Evolutionary conservation across 2,888 invertebrate genomes (phyloP).

Genomic region (Conistra vaccinii): DNA sequence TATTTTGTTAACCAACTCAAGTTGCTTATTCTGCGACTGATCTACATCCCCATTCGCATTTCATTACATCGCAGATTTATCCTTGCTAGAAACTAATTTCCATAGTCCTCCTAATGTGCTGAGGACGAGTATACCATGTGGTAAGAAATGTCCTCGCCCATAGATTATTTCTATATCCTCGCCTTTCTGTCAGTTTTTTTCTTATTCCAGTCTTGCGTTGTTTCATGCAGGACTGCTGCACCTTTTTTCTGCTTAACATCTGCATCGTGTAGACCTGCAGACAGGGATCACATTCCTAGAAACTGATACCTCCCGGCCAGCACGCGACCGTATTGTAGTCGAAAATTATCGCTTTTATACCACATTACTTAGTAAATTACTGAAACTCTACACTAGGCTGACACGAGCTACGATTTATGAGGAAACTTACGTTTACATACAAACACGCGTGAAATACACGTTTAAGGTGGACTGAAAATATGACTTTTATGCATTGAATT

Average conservation of each 20-base stretch:
- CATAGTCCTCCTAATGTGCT: neutral
- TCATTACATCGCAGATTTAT: neutral
- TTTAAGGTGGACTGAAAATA: neutral
- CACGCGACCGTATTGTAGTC: slow-evolving; percentile 27
- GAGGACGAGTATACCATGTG: too few species aligned
- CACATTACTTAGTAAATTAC: slow-evolving; percentile 20
- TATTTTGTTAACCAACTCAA: neutral
- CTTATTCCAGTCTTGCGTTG: neutral
- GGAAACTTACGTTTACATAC: neutral
- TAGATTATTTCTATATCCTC: too few species aligned
- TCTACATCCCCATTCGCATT: neutral
- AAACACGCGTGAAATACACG: slow-evolving; percentile 2
- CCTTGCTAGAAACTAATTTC: neutral
- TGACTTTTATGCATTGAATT: neutral
- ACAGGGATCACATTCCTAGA: slow-evolving; percentile 25
- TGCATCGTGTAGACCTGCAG: neutral
- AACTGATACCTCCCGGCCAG: slow-evolving; percentile 13
- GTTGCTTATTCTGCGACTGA: neutral
- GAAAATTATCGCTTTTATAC: slow-evolving; percentile 15
- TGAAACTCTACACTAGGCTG: slow-evolving; percentile 18
- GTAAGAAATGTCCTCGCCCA: too few species aligned
- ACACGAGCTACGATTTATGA: slow-evolving; percentile 4
- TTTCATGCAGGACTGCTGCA: neutral
- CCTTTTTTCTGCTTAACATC: too few species aligned
- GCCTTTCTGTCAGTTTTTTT: too few species aligned